phyloP scores from a whole-genome alignment of 2,888 invertebrate genomes.

The Rotaria sp. region DNA sequence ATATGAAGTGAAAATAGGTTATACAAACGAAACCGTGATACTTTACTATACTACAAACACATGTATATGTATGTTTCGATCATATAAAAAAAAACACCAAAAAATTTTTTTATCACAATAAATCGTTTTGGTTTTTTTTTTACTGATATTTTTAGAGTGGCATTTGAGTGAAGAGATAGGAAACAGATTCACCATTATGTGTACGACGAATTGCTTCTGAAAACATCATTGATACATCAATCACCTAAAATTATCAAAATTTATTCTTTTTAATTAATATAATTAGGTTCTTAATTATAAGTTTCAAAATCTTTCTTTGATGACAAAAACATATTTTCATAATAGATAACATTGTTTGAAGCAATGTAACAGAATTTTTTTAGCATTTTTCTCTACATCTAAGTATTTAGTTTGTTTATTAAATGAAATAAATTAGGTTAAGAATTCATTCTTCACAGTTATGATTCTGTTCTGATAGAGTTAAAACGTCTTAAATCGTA shows the following conservation, averaged over 20 bases:
- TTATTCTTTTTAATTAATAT: too few relatives aligned
- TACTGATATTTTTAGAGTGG: constrained; percentile 59
- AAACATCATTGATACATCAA: constrained; percentile 98
- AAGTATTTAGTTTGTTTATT: too few relatives aligned
- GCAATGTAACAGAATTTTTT: too few relatives aligned
- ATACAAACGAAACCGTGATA: not conserved
- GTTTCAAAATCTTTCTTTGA: too few relatives aligned
- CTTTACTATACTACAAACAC: not conserved
- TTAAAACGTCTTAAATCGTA: too few relatives aligned
- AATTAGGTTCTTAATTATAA: too few relatives aligned
- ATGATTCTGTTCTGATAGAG: too few relatives aligned
- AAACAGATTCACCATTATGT: constrained; percentile 96
- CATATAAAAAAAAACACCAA: not conserved
- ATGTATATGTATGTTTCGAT: not conserved
- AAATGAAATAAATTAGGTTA: too few relatives aligned
- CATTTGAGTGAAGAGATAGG: constrained; percentile 94
- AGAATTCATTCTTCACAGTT: too few relatives aligned
- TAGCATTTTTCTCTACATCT: too few relatives aligned
- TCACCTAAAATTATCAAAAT: constrained; percentile 67
- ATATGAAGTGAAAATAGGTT: not conserved
- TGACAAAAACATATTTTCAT: too few relatives aligned
- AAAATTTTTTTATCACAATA: not conserved
- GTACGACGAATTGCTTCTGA: constrained; percentile 96
- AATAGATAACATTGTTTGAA: too few relatives aligned
- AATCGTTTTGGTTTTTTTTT: not conserved